A percentile compares a stretch with the other conserved stretches of the same genome.
phyloP scores from a whole-genome alignment of 92 coral and sea anemone species.

The Siderastrea siderea region DNA sequence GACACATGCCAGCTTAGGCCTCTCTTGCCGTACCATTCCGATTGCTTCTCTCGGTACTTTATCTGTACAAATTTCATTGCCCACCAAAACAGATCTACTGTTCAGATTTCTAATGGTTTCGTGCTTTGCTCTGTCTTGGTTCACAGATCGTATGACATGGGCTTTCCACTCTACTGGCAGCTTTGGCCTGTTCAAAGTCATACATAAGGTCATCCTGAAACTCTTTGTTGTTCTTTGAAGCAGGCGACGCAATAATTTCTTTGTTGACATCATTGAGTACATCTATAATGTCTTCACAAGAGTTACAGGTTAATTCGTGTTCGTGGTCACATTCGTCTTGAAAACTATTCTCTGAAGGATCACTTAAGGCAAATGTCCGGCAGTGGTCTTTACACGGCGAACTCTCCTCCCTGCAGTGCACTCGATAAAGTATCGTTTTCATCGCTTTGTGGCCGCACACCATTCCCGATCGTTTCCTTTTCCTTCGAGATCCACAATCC shows the following conservation, averaged over 20 bases:
- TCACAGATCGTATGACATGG: slow-evolving; percentile 3
- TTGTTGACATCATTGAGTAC: too few species aligned
- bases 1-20: slow-evolving; percentile 46
- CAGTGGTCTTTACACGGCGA: slow-evolving; percentile 57
- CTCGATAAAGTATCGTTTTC: slow-evolving; percentile 38
- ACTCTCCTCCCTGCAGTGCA: slow-evolving; percentile 49
- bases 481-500: slow-evolving; percentile 35
- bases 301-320: background rate
- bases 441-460: slow-evolving; percentile 17
- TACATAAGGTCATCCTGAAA: background rate
- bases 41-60: background rate
- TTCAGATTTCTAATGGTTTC: slow-evolving; percentile 6
- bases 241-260: background rate
- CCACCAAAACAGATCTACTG: too few species aligned
- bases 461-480: slow-evolving; percentile 9
- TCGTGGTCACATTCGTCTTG: slow-evolving; percentile 32
- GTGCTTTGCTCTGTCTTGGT: slow-evolving; percentile 25
- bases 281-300: background rate
- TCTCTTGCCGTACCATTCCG: slow-evolving; percentile 27
- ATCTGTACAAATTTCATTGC: background rate
- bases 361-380: slow-evolving; percentile 50
- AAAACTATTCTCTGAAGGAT: slow-evolving; percentile 42
- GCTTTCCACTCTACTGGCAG: slow-evolving; percentile 15
- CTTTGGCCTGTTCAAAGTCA: background rate
- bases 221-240: background rate